Base-by-base conservation (phyloP, 2,888 invertebrate species). In the Caradrina kadenii region DNA sequence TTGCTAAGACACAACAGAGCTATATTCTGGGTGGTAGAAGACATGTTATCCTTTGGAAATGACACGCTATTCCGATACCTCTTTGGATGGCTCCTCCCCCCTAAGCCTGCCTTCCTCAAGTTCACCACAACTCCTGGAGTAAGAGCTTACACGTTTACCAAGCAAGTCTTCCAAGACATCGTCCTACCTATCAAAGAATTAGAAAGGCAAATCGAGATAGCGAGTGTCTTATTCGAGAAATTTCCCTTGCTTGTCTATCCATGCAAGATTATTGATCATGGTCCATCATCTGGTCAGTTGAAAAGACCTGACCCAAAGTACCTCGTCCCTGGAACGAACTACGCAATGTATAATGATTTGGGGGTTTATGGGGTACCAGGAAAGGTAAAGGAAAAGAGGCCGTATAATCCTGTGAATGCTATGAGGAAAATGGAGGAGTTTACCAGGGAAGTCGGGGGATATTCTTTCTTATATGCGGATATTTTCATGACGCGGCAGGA, bases 21-120 rank as follows among this genome's bases (percentile, higher is more conserved):
- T 2, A 97, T 97, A 64, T 97, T 97, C 88, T 97, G 97, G 97
- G 97, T 97, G 0, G 96, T 97, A 0, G 97, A 97, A 91, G 96
- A 97, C 22, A 97, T 97, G 97, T 93, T 97, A 58, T 97, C 97
- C 0, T 97, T 97, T 80, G 97, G 97, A n/a, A 97, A 97, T 82
- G 90, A 97, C 83, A 96, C 96, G 0, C 17, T 97, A 7, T 97
- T 97, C 86, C 93, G 97, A 69, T 86, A 94, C 5, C 80, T 97
- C 0, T 96, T 97, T 81, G 97, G 97, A 0, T 97, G 97, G 97
- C 88, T 97, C 0, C 86, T 97, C 39, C 97, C 97, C 0, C 97
- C 97, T 0, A 97, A 97, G 86, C 97, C 97, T 3, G 97, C 97
- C 0, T 97, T 97, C 86, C 88, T 97, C n/a, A 97, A 97, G 86